Base-by-base conservation (phyloP, 2,797 vertebrate species). In the Parotocinclus haroldoi region DNA sequence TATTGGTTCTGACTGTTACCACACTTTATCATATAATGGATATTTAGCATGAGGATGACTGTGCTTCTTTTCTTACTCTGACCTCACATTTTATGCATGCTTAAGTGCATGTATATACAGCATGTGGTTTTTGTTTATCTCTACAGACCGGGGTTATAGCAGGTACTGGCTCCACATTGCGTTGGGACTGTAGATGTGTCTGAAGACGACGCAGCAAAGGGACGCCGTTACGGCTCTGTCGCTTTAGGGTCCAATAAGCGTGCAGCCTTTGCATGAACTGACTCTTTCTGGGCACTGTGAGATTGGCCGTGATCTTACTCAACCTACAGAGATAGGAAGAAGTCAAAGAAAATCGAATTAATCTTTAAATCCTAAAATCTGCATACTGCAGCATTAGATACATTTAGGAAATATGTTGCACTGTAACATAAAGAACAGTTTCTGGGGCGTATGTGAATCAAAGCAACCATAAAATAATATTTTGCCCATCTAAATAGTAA, bases 201-300 rank as follows among this genome's bases (percentile, higher is more conserved):
- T 99, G 96, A 18, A 99, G 92, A 16, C 97, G 93, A 1, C 97
- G 94, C 37, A 99, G 89, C 64, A 99, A 87, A 0, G 97, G 97
- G 0, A 99, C 97, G 0, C 97, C 97, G 0, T 99, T 99, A 16
- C 97, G 93, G 58, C 96, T 98, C 84, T 99, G 97, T 72, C 97
- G 91, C 86, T 99, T 99, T 79, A 99, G 83, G 0, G 96, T 98
- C 97, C 97, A 99, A 83, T 98, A 99, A 87, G 96, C 99, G 79
- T 99, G 97, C 27, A 99, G 90, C 50, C 97, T 88, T 76, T 99
- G 97, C 97, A 99, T 99, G 82, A 99, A 99, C 89, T 99, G 97
- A 82, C 96, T 97, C 80, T 99, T 99, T 83, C 96, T 89, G 73
- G 93, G 96, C 72, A 99, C 92, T 5, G 94, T 96, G 76, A 99